Conservation (phyloP, 92 coral and sea anemone genomes). For the Plumapathes pennacea region DNA sequence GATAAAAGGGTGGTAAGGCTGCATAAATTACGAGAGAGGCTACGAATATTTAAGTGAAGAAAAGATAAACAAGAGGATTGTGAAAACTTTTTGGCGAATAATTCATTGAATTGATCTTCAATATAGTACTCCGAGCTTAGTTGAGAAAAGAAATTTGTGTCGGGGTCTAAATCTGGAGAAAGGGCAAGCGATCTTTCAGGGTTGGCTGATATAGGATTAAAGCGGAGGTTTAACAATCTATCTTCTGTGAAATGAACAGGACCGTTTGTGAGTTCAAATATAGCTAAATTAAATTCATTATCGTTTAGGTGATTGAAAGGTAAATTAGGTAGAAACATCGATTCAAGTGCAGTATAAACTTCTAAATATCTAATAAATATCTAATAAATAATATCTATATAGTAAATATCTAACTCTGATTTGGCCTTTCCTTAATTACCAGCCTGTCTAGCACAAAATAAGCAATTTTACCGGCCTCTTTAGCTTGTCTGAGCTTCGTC, state of each 20-base stretch:
- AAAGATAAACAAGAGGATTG: slow-evolving; percentile 12
- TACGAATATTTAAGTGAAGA: slow-evolving; percentile 48
- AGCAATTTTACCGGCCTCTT: not conserved
- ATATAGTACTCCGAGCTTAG: slow-evolving; percentile 12
- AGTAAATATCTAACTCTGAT: not conserved
- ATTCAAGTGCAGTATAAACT: too few relatives aligned
- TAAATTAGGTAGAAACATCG: too few relatives aligned
- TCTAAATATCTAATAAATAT: not conserved
- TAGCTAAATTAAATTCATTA: slow-evolving; percentile 24
- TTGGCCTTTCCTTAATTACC: not conserved
- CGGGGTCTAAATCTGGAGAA: slow-evolving; percentile 58
- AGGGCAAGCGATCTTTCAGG: slow-evolving; percentile 18
- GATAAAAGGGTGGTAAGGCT: too few relatives aligned
- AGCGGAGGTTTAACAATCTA: slow-evolving; percentile 12
- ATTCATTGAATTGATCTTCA: slow-evolving; percentile 46
- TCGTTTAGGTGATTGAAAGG: slow-evolving; percentile 37
- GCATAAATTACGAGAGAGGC: slow-evolving; percentile 22
- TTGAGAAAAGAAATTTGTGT: slow-evolving; percentile 16
- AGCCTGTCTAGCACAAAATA: not conserved
- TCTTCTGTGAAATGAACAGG: slow-evolving; percentile 24
- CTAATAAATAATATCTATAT: not conserved
- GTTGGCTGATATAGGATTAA: slow-evolving; percentile 37
- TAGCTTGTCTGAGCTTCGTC: not conserved
- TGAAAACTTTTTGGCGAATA: not conserved
- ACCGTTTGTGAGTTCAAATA: slow-evolving; percentile 33